These are phyloP conservation scores for Latrodectus geometricus DNA, from an alignment of 1,140 invertebrate species.

Conservation along the genomic window DNA sequence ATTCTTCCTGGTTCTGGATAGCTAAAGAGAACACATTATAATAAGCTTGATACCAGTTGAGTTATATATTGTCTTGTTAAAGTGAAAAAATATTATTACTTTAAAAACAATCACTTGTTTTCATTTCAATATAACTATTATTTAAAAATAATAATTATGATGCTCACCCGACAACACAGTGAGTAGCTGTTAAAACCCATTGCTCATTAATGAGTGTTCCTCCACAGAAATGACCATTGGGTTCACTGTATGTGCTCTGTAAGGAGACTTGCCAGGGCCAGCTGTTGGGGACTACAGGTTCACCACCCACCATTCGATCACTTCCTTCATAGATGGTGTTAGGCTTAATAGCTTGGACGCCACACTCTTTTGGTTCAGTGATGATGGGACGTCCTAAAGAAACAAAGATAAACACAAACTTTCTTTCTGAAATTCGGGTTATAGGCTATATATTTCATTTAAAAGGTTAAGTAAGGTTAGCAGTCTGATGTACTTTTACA, in stretches of 20 bases:
- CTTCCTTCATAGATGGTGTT: neutral
- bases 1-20: no score
- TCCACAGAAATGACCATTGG: conserved; percentile 77
- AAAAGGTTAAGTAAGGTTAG: no score
- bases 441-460: no score
- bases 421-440: no score
- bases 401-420: neutral
- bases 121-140: no score
- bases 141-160: neutral
- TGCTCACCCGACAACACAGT: conserved; percentile 75
- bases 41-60: no score
- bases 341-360: conserved; percentile 17
- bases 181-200: conserved; percentile 87
- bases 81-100: no score
- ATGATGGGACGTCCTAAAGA: neutral
- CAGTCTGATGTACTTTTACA: no score
- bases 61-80: no score
- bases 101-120: no score
- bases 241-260: conserved; percentile 29
- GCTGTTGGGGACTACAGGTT: conserved; percentile 78
- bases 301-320: conserved; percentile 83
- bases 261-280: conserved; percentile 83
- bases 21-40: no score
- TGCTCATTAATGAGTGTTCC: conserved; percentile 81
- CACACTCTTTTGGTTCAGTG: conserved; percentile 8